phyloP scores from a whole-genome alignment of 2,113 vertebrate species.

The Petroica traversi region DNA sequence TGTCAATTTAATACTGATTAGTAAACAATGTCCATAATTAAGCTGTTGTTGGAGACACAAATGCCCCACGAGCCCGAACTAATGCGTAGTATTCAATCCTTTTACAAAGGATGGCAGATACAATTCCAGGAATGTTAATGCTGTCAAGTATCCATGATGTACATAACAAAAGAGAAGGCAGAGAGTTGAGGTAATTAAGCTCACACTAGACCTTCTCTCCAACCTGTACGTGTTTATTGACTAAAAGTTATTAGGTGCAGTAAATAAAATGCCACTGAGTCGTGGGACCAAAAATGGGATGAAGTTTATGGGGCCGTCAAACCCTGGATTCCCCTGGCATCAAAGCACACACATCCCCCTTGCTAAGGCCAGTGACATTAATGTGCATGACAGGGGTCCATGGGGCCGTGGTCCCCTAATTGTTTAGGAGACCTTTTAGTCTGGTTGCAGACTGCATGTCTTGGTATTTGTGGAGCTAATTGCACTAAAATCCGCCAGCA shows the following conservation, averaged over 20 bases:
- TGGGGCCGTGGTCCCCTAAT: constrained; percentile 71
- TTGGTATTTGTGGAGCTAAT: constrained; percentile 79
- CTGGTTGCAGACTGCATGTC: constrained; percentile 75
- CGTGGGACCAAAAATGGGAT: constrained; percentile 35
- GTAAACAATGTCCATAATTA: constrained; percentile 83
- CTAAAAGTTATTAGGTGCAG: constrained; percentile 64
- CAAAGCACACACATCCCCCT: constrained; percentile 72
- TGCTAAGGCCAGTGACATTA: constrained; percentile 72
- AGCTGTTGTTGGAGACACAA: constrained; percentile 78
- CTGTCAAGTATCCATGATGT: constrained; percentile 72
- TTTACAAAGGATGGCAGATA: constrained; percentile 75
- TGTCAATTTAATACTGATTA: constrained; percentile 78
- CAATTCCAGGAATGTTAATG: constrained; percentile 86
- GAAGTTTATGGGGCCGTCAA: constrained; percentile 52
- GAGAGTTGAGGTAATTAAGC: constrained; percentile 73
- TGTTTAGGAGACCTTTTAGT: constrained; percentile 80
- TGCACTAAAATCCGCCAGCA: constrained; percentile 59
- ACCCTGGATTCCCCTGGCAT: constrained; percentile 66
- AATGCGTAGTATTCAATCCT: constrained; percentile 74
- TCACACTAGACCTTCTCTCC: constrained; percentile 49
- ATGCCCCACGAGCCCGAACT: constrained; percentile 75
- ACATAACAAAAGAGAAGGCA: constrained; percentile 71
- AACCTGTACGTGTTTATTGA: constrained; percentile 68
- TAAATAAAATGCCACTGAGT: constrained; percentile 70
- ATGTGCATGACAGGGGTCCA: constrained; percentile 80